Base-by-base conservation (phyloP, 2,113 vertebrate species). In the Procavia capensis region DNA sequence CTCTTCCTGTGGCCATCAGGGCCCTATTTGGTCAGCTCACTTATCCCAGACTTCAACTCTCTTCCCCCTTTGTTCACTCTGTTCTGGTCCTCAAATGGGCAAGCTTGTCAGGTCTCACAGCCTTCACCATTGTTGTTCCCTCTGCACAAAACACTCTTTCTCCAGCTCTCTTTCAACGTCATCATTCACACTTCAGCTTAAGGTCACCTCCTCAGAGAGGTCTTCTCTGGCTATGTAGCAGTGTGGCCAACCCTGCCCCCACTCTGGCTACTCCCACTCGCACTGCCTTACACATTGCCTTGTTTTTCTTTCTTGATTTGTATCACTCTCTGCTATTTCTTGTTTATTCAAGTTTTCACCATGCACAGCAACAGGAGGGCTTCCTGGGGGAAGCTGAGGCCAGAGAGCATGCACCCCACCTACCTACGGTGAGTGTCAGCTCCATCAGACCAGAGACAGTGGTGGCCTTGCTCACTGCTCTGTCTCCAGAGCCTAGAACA, bases 371-470 rank as follows among this genome's bases (percentile, higher is more conserved):
- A n/a, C n/a, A n/a, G n/a, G n/a, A n/a, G n/a, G n/a, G n/a, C n/a
- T n/a, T n/a, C n/a, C n/a, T n/a, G n/a, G n/a, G n/a, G n/a, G n/a
- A n/a, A n/a, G n/a, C n/a, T n/a, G n/a, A n/a, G n/a, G n/a, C n/a
- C n/a, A n/a, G n/a, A n/a, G n/a, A n/a, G n/a, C n/a, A n/a, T n/a
- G 8, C 3, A 0, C 11, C n/a, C 39, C 54, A 19, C 3, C 61
- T 63, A 29, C 34, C 24, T 31, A 7, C 4, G 0, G 3, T 47
- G 27, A 34, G 27, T 0, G 54, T 20, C 14, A 41, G 78, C 2
- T 2, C 66, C 19, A 0, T 2, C 39, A 25, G 19, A 29, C 39
- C 3, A 22, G 64, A 59, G 76, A 20, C 34, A 39, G 7, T 0
- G 3, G 75, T 34, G 2, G 39, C 64, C 31, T 47, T 20, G 50